Base-by-base conservation (phyloP, 2,113 vertebrate genomes). In the Oceanodroma tethys region DNA sequence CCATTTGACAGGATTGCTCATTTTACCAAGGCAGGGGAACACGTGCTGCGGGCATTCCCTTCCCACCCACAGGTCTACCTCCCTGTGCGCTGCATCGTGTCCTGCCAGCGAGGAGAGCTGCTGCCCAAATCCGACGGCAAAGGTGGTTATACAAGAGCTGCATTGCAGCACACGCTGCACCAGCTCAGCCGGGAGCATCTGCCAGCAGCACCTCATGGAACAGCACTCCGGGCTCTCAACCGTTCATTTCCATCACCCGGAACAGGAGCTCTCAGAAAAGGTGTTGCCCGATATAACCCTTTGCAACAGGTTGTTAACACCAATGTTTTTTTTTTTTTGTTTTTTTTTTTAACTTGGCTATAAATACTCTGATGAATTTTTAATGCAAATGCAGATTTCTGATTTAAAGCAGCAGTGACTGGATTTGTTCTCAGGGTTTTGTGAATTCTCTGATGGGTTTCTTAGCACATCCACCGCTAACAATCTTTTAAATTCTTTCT, bases 311-410 rank as follows among this genome's bases (percentile, higher is more conserved):
- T 78, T 45, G 34, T 82, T 43, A 50, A 27, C 47, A 40, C 23
- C 55, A 7, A 0, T 10, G 2, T 14, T 70, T 29, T 86, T 67
- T 14, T 19, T 16, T 15, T 8, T 32, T 29, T 1, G 52, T n/a
- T 5, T 22, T 27, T 10, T 29, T 20, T 75, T 92, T 66, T 30
- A 42, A 43, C 65, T 58, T 59, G 16, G 20, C 70, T 74, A 29
- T 81, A 62, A 88, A 89, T 55, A 84, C 29, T 52, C 40, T 11
- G 34, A 20, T 95, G 90, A 75, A 84, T 83, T 89, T 95, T 86
- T 80, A 91, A 95, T 87, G 87, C 86, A 45, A 50, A 75, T 22
- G 50, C 59, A 65, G 62, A 50, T 30, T 75, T 80, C 9, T 23
- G 26, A 36, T 62, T 80, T 87, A 48, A 81, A 79, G 90, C 74